phyloP scores from a whole-genome alignment of 2,113 vertebrate species.

The Zosterops japonicus region DNA sequence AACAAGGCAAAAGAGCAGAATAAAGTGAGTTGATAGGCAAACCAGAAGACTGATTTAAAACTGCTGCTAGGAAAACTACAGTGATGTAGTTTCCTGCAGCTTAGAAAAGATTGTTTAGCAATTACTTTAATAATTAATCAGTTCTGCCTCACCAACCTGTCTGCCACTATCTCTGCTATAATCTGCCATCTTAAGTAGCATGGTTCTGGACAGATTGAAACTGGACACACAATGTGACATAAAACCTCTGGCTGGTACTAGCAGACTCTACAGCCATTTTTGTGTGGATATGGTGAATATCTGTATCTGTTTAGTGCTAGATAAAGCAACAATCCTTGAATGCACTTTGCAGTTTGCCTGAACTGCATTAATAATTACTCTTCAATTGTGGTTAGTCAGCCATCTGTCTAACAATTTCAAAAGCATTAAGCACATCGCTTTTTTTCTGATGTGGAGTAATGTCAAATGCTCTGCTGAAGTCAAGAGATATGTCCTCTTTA shows the following conservation, averaged over 20 bases:
- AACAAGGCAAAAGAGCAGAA: background rate
- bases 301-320: background rate
- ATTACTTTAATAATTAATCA: background rate
- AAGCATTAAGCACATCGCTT: constrained; percentile 1
- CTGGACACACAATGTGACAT: background rate
- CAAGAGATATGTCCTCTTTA: constrained; percentile 53
- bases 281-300: background rate
- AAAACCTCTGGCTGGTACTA: background rate
- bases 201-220: background rate
- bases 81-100: background rate
- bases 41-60: background rate
- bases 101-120: background rate
- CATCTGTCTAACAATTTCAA: constrained; percentile 52
- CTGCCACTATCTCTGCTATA: background rate
- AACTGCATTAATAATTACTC: constrained; percentile 46
- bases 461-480: constrained; percentile 60
- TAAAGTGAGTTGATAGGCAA: background rate
- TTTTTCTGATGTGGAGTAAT: constrained; percentile 44
- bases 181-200: background rate
- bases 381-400: constrained; percentile 24
- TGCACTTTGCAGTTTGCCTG: constrained; percentile 5
- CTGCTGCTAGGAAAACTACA: background rate
- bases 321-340: background rate
- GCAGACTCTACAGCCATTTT: background rate
- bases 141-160: background rate